phyloP scores from a whole-genome alignment of 2,113 vertebrate genomes.

The Hydropotes inermis region DNA sequence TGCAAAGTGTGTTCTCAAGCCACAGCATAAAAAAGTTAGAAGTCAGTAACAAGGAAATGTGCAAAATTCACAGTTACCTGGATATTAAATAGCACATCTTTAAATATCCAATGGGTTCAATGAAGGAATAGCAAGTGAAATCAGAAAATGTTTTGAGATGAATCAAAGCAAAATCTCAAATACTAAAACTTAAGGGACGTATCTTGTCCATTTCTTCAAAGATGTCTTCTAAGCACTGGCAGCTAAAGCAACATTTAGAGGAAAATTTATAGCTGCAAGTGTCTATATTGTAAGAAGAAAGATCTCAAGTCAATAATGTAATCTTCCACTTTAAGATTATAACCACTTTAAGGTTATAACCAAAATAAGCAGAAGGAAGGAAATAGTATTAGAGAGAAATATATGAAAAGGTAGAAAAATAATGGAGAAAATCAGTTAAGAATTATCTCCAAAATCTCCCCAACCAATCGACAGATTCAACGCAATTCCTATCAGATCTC shows the following conservation, averaged over 20 bases:
- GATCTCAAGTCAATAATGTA: rapidly evolving
- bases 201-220: rapidly evolving
- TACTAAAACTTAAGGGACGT: rapidly evolving
- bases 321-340: neutral
- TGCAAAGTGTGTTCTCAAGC: rapidly evolving
- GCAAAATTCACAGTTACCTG: neutral
- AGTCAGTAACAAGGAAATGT: neutral
- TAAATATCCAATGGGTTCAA: rapidly evolving
- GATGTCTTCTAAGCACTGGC: rapidly evolving
- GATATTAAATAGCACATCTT: neutral
- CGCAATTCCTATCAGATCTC: neutral
- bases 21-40: neutral
- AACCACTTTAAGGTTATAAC: rapidly evolving
- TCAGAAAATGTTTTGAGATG: neutral
- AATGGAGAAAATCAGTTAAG: neutral
- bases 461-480: neutral
- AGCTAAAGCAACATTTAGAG: rapidly evolving
- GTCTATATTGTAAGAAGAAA: neutral
- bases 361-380: neutral
- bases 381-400: neutral
- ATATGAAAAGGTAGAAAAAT: neutral
- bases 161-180: neutral
- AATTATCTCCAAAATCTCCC: rapidly evolving
- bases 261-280: neutral
- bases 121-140: neutral